Base-by-base conservation (phyloP, 2,797 vertebrate species). In the Malacoctenus gilli region DNA sequence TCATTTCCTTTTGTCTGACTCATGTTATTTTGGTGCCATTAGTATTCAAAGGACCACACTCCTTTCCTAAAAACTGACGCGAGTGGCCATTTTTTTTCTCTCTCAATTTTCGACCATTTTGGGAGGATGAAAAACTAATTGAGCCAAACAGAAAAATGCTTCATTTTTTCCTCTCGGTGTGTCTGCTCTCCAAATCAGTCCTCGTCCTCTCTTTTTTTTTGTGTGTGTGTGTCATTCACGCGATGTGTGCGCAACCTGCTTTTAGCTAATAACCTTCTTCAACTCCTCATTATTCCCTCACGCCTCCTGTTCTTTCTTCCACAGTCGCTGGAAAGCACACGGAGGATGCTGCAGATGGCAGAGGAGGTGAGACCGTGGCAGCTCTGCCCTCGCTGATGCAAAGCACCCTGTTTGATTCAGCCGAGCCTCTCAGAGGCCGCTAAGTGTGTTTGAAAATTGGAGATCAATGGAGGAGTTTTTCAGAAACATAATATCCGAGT, bases 261-360 rank as follows among this genome's bases (percentile, higher is more conserved):
- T 32, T 47, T 32, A 50, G n/a, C 25, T 43, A 21, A 14, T 21
- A 53, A 15, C 13, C 11, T 14, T 48, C 21, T 5, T 12, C 7
- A 19, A n/a, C 5, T 28, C 30, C 14, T 42, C 18, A 3, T 42
- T 55, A 30, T 14, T 57, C 15, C 23, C 32, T 13, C 47, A 70
- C 21, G 5, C 13, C n/a, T 20, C 44, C 6, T 49, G 3, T 35
- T 47, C 30, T 34, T 30, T 20, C 46, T 36, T 49, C 52, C 49
- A 12, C 89, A 99, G 96, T 99, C 97, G 38, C 91, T 99, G 90
- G 96, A 99, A 88, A 97, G 96, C 86, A 99, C 97, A 55, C 92
- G 97, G 56, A 91, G 96, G 85, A 99, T 99, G 91, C 90, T 95
- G 68, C 92, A 91, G 80, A 70, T 99, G 92, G 94, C 95, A 11